Percentiles rank a stretch among this genome's conserved stretches.
Evolutionary conservation across 2,797 vertebrate genomes (phyloP).

Genomic region (Lerista edwardsae): DNA sequence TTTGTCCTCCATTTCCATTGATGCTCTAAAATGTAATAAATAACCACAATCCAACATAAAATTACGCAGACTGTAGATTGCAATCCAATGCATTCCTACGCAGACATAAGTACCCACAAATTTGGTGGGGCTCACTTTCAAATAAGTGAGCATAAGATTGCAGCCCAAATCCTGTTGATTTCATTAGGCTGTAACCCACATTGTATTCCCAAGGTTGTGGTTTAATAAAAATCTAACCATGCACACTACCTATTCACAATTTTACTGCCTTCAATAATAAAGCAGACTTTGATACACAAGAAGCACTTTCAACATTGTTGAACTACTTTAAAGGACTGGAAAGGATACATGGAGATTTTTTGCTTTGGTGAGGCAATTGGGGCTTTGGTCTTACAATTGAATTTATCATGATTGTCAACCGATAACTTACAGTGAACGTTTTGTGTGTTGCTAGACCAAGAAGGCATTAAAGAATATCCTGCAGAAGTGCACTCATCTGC

Average conservation of each 20-base stretch:
- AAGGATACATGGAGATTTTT: neutral
- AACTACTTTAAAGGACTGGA: neutral
- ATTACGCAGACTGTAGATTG: neutral
- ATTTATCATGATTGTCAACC: conserved; percentile 43
- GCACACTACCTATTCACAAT: neutral
- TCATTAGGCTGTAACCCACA: neutral
- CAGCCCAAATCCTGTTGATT: neutral
- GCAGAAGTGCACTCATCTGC: conserved; percentile 91
- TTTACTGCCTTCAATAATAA: too few relatives aligned
- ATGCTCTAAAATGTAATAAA: neutral
- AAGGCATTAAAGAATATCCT: conserved; percentile 91
- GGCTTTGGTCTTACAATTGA: conserved; percentile 8
- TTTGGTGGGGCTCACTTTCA: too few relatives aligned
- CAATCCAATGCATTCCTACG: too few relatives aligned
- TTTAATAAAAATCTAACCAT: too few relatives aligned
- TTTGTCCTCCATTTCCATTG: neutral
- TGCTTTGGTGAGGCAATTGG: conserved; percentile 40
- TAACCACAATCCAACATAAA: neutral
- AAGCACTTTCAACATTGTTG: neutral
- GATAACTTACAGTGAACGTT: conserved; percentile 57
- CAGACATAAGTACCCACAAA: too few relatives aligned
- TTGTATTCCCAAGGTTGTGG: too few relatives aligned
- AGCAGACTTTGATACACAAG: neutral
- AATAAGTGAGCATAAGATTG: too few relatives aligned
- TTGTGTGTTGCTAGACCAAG: conserved; percentile 84